Evolutionary conservation across 2,888 invertebrate species (phyloP).

Genomic region (Thyatira batis): DNA sequence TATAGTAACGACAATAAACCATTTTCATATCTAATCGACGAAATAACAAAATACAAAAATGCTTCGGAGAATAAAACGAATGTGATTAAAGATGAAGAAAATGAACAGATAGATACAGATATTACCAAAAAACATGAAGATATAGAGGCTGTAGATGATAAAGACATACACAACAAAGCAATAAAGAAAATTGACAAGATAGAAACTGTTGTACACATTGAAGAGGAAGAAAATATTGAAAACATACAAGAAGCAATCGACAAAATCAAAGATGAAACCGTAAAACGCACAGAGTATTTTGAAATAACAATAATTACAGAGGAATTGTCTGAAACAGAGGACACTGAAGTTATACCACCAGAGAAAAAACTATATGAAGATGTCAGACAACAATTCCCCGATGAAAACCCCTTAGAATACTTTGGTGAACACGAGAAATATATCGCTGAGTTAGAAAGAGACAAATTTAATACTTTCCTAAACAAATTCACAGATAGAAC

Average conservation of each 20-base stretch:
- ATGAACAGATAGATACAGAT: conserved; percentile 1
- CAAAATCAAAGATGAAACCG: conserved; percentile 26
- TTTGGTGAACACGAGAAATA: conserved; percentile 67
- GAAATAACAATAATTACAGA: conserved; percentile 66
- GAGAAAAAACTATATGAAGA: conserved; percentile 10
- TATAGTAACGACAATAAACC: conserved; percentile 40
- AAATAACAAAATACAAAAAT: conserved; percentile 41
- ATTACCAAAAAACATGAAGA: background rate
- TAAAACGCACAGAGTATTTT: conserved; percentile 36
- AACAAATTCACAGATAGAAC: conserved; percentile 43
- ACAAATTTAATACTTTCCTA: conserved; percentile 54
- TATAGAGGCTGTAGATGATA: background rate
- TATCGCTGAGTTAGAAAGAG: conserved; percentile 59
- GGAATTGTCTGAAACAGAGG: conserved; percentile 58
- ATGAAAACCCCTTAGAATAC: conserved; percentile 48
- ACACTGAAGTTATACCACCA: conserved; percentile 25
- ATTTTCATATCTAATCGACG: conserved; percentile 37
- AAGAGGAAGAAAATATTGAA: conserved; percentile 13
- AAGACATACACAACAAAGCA: background rate
- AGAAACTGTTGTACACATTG: background rate
- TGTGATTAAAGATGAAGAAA: conserved; percentile 17
- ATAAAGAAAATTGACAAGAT: background rate
- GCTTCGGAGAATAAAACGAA: conserved; percentile 33
- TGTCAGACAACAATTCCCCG: conserved; percentile 15
- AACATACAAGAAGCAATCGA: conserved; percentile 14